Evolutionary conservation across 1,140 invertebrate species (phyloP).

Genomic region (Cherax destructor): DNA sequence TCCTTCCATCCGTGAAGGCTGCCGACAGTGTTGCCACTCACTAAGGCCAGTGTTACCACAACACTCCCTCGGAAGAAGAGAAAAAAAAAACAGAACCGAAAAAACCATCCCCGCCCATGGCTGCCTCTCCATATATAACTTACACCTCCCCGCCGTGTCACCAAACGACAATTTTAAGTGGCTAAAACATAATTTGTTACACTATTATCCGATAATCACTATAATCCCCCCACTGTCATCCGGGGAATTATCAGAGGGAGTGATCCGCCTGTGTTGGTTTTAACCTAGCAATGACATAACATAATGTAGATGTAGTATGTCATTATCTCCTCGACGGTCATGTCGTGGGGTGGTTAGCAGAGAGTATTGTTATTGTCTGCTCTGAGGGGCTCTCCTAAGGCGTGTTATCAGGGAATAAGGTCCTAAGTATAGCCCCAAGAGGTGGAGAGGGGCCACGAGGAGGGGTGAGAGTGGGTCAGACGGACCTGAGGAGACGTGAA

Average conservation of each 20-base stretch:
- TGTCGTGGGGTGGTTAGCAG: neutral
- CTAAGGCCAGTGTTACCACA: neutral
- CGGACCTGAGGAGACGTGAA: too few species aligned
- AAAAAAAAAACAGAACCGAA: neutral
- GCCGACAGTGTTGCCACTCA: constrained; percentile 15
- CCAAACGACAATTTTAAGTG: constrained; percentile 11
- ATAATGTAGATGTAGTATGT: neutral
- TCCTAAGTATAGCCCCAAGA: too few species aligned
- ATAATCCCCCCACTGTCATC: neutral
- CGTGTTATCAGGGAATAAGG: too few species aligned
- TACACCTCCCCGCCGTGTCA: neutral
- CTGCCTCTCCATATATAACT: too few species aligned
- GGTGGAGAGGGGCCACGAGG: too few species aligned
- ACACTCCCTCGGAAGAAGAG: neutral
- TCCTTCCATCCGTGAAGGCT: constrained; percentile 34
- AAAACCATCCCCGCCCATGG: neutral
- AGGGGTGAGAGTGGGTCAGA: too few species aligned
- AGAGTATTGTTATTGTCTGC: neutral
- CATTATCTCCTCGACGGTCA: neutral
- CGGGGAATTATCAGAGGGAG: neutral
- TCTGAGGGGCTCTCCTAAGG: too few species aligned
- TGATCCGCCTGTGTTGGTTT: neutral
- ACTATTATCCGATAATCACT: neutral
- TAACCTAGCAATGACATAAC: neutral
- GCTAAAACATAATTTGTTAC: neutral